Evolutionary conservation across 1,140 invertebrate genomes (phyloP).

Genomic region (Lordiphosa clarofinis): DNA sequence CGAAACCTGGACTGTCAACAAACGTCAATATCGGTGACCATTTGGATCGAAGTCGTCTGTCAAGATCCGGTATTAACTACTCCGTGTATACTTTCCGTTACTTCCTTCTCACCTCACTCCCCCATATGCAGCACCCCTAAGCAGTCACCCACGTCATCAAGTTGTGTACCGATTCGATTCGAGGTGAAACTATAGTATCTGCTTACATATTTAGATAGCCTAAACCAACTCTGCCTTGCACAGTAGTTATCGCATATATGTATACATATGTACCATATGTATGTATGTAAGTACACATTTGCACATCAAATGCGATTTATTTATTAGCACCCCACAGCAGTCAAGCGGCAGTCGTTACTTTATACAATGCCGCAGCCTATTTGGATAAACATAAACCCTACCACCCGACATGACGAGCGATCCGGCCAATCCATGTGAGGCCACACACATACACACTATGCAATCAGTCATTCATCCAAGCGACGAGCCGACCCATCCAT

Average conservation of each 20-base stretch:
- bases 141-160: neutral
- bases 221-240: constrained; percentile 34
- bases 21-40: too few species aligned
- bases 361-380: constrained; percentile 63
- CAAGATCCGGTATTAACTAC: too few species aligned
- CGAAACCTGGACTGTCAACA: too few species aligned
- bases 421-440: constrained; percentile 34
- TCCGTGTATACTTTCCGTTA: too few species aligned
- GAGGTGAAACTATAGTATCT: constrained; percentile 16
- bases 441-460: constrained; percentile 32
- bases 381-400: constrained; percentile 70
- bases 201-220: constrained; percentile 15
- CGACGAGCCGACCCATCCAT: constrained; percentile 18
- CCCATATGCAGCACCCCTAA: neutral
- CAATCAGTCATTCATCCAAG: constrained; percentile 43
- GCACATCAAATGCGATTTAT: constrained; percentile 64
- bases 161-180: constrained; percentile 1
- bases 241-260: constrained; percentile 34
- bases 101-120: too few species aligned
- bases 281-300: constrained; percentile 3
- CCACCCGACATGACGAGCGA: constrained; percentile 28
- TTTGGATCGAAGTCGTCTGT: too few species aligned
- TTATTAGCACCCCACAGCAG: constrained; percentile 68
- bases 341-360: constrained; percentile 35
- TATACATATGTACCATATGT: neutral